Evolutionary conservation across 2,797 vertebrate species (phyloP).

Genomic region (Crocidura indochinensis): DNA sequence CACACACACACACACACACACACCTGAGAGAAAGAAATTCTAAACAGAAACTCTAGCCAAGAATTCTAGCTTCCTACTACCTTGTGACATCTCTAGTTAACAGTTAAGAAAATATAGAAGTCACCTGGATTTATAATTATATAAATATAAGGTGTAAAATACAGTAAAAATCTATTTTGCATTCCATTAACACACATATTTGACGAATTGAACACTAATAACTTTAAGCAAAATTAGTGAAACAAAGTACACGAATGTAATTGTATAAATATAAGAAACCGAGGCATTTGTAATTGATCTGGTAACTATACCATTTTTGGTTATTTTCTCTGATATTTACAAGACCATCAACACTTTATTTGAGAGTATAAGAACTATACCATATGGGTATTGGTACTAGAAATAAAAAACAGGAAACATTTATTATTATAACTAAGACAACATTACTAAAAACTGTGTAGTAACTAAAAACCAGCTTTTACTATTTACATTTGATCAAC

Average conservation of each 20-base stretch:
- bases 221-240: background rate
- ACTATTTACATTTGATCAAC: constrained; percentile 30
- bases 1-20: too few species aligned
- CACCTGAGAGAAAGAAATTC: background rate
- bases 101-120: too few species aligned
- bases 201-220: background rate
- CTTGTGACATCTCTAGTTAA: background rate
- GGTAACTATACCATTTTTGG: background rate
- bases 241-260: background rate
- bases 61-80: background rate
- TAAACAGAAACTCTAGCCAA: background rate
- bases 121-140: background rate
- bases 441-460: background rate
- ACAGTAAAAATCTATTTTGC: background rate
- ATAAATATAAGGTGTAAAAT: background rate
- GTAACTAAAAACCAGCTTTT: too few species aligned
- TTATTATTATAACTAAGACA: background rate
- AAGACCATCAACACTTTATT: background rate
- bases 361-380: background rate
- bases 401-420: background rate
- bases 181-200: background rate
- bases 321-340: constrained; percentile 13
- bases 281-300: background rate
- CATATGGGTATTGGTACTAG: background rate
- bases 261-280: background rate